Base-by-base conservation (phyloP, 2,888 invertebrate species). In the Yponomeuta cagnagella region DNA sequence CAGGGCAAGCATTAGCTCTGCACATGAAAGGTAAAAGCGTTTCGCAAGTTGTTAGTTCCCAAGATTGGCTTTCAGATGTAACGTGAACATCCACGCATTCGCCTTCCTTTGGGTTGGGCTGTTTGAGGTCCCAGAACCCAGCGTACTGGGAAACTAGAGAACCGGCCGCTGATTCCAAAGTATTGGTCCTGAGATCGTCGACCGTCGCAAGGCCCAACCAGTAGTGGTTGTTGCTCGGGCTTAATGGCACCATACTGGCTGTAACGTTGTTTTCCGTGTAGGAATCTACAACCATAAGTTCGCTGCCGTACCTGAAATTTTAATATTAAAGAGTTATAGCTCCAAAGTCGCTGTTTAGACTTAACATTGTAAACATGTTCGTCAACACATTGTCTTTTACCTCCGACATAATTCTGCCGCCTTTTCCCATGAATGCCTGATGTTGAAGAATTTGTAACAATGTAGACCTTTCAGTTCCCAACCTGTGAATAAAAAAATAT, bases 401-500 rank as follows among this genome's bases (percentile, higher is more conserved):
- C 97, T 97, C 93, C 97, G 96, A 93, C 98, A 98, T 90, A 98
- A 93, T 93, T 98, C 97, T 75, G 97, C 97, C 77, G 98, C 97
- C 93, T 97, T 97, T 92, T 97, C 97, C 98, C 98, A 98, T 76
- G 98, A 98, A 93, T 98, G 98, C 88, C 96, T 96, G 85, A 98
- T 98, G 91, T 97, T 97, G 93, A 98, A 98, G 93, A 97, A 98
- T 94, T 97, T 98, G 93, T 98, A 98, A 93, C 98, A 98, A 90
- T 97, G 95, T 81, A 97, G 95, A 82, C 97, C 97, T 91, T 95
- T 95, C 79, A 97, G 93, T 90, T 97, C 97, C 98, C 98, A 98
- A 83, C 97, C 98, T 98, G 95, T 70, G 95, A 95, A 82, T 80
- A 88, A 87, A 58, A 12, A 58, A 15, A 12, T 43, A 43, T 43